A percentile compares a stretch with the other conserved stretches of the same genome.
phyloP scores from a whole-genome alignment of 1,140 invertebrate genomes.

The Subanguina moxae region DNA sequence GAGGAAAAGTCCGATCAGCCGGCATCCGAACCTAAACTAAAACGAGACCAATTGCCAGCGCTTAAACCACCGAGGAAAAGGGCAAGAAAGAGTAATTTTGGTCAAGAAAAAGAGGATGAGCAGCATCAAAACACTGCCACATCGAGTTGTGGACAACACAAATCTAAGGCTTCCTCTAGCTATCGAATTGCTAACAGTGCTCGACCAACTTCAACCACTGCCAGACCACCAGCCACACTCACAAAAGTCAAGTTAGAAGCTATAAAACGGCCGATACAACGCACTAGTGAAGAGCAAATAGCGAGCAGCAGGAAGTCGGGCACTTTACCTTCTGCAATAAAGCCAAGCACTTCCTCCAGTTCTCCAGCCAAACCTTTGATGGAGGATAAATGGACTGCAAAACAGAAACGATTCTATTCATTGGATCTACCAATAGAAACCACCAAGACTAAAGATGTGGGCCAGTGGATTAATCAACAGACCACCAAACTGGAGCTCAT shows the following conservation, averaged over 20 bases:
- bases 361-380: background rate
- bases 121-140: background rate
- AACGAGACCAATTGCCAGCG: too few species aligned
- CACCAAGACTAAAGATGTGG: background rate
- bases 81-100: background rate
- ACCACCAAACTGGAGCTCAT: background rate
- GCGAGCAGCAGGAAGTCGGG: background rate
- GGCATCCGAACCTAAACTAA: too few species aligned
- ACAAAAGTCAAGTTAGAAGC: background rate
- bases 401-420: background rate
- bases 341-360: background rate
- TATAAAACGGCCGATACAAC: background rate
- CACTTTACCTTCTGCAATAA: background rate
- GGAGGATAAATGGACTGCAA: background rate
- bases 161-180: background rate
- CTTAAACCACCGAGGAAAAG: background rate
- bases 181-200: background rate
- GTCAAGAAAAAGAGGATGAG: background rate
- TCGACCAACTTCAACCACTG: background rate
- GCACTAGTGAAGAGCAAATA: background rate
- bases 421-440: background rate
- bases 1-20: too few species aligned
- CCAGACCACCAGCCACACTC: background rate
- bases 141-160: background rate
- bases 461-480: background rate